phyloP scores from a whole-genome alignment of 2,113 vertebrate genomes.

The Grus americana region DNA sequence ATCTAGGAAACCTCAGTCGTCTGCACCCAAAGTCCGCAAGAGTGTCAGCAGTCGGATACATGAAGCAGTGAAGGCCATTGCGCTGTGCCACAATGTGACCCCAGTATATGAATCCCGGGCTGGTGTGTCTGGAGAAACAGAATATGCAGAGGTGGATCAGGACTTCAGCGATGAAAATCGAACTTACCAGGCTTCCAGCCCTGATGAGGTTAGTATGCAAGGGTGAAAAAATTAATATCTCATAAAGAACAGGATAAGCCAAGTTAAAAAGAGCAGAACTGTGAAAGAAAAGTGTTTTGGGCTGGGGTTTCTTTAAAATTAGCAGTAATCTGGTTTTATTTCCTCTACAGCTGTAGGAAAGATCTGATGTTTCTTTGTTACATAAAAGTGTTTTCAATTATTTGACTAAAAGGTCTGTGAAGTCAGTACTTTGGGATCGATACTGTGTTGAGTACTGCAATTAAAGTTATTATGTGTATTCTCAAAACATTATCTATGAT shows the following conservation, averaged over 20 bases:
- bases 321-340: not conserved
- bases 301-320: not conserved
- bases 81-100: constrained; percentile 95
- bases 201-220: constrained; percentile 87
- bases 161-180: constrained; percentile 94
- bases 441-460: not conserved
- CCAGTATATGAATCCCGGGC: constrained; percentile 88
- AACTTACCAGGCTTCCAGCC: constrained; percentile 96
- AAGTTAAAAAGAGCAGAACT: not conserved
- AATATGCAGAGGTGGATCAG: constrained; percentile 90
- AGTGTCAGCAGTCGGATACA: constrained; percentile 92
- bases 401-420: not conserved
- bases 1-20: constrained; percentile 74
- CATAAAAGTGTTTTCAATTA: not conserved
- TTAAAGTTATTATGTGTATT: not conserved
- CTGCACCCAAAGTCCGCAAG: constrained; percentile 90
- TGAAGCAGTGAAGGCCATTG: constrained; percentile 94
- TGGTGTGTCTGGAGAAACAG: constrained; percentile 77
- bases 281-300: not conserved
- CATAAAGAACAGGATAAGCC: not conserved
- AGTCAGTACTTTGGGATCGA: not conserved
- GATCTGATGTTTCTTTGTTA: not conserved
- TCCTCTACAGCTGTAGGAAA: not conserved
- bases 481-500: not conserved
- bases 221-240: not conserved